A percentile compares a stretch with the other conserved stretches of the same genome.
Evolutionary conservation across 2,113 vertebrate species (phyloP).

Genomic region (Oxygymnocypris stewartii): DNA sequence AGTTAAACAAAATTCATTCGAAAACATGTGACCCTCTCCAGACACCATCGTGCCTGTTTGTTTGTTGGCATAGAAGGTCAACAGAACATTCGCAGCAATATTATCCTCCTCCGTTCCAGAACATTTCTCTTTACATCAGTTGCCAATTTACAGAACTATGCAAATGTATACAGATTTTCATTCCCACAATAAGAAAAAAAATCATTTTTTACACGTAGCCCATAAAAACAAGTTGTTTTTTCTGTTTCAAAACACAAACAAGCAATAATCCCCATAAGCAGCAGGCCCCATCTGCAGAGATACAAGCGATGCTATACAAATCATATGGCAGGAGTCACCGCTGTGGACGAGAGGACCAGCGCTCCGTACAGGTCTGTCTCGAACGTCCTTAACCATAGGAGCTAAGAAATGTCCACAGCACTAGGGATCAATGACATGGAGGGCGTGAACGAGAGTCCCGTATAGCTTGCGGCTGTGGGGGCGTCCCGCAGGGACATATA

Average conservation of each 20-base stretch:
- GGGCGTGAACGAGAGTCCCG: conserved; percentile 25
- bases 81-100: conserved; percentile 62
- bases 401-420: conserved; percentile 33
- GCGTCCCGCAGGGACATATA: conserved; percentile 50
- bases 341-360: conserved; percentile 48
- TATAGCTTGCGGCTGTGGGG: conserved; percentile 54
- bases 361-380: conserved; percentile 56
- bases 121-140: conserved; percentile 60
- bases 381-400: conserved; percentile 41
- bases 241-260: conserved; percentile 67
- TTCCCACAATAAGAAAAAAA: conserved; percentile 56
- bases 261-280: conserved; percentile 59
- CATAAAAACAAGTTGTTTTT: conserved; percentile 68
- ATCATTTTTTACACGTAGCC: conserved; percentile 58
- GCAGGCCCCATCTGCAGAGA: conserved; percentile 73
- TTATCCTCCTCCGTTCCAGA: conserved; percentile 49
- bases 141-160: conserved; percentile 65
- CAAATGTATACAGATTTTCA: conserved; percentile 61
- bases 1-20: conserved; percentile 65
- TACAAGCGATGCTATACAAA: conserved; percentile 67
- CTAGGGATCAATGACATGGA: conserved; percentile 34
- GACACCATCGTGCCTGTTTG: conserved; percentile 69
- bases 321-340: conserved; percentile 57
- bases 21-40: conserved; percentile 60
- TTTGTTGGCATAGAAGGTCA: conserved; percentile 59